Evolutionary conservation across 2,113 vertebrate genomes (phyloP).

Genomic region (pig (Sus scrofa)): DNA sequence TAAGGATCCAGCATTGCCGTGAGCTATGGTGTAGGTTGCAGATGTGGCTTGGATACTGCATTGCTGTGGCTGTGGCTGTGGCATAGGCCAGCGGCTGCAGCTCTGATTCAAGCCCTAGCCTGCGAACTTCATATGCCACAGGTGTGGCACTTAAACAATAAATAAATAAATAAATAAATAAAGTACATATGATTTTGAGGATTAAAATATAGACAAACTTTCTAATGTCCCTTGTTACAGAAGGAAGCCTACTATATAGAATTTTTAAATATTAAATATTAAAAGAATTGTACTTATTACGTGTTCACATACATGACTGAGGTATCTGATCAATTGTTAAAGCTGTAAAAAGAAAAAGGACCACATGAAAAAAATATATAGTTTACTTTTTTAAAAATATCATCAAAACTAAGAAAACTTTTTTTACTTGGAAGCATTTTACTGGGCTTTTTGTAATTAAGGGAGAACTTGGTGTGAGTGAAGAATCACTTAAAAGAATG

Average conservation of each 20-base stretch:
- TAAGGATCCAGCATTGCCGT: too few species aligned
- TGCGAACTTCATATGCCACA: too few species aligned
- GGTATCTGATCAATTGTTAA: not conserved
- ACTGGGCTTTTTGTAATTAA: conserved; percentile 60
- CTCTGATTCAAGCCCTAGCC: too few species aligned
- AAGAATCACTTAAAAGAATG: conserved; percentile 63
- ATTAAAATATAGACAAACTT: not conserved
- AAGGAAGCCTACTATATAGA: not conserved
- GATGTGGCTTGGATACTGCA: too few species aligned
- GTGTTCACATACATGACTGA: not conserved
- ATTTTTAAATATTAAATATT: not conserved
- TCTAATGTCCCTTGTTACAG: not conserved
- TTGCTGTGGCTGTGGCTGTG: too few species aligned
- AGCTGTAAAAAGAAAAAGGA: not conserved
- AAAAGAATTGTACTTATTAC: not conserved
- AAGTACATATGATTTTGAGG: not conserved
- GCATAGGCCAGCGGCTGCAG: too few species aligned
- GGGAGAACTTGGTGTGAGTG: conserved; percentile 30
- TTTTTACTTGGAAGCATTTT: conserved; percentile 27
- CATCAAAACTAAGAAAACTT: not conserved
- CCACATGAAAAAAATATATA: not conserved
- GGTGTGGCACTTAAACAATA: too few species aligned
- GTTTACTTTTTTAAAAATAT: not conserved
- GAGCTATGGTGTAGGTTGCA: too few species aligned
- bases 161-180: too few species aligned